These are phyloP conservation scores for Parazoanthus atlanticus DNA, from an alignment of 92 coral and sea anemone genomes.

Conservation along the genomic window DNA sequence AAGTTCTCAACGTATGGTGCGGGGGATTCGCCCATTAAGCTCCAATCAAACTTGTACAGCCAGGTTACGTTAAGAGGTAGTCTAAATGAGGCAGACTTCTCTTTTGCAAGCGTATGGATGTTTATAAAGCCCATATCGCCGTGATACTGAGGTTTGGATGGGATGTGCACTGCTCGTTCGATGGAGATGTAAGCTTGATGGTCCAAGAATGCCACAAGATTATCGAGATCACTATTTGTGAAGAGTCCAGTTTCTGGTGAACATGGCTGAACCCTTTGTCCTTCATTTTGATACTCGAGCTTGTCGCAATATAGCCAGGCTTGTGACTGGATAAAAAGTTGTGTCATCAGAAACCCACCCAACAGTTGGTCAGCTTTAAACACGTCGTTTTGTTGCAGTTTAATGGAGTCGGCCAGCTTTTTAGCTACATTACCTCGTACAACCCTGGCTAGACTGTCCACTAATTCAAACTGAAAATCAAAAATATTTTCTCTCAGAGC, in stretches of 20 bases:
- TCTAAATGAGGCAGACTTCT: constrained; percentile 47
- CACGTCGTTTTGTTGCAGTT: constrained; percentile 17
- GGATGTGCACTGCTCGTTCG: constrained; percentile 61
- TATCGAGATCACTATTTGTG: constrained; percentile 49
- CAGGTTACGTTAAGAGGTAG: constrained; percentile 52
- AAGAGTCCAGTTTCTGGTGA: constrained; percentile 55
- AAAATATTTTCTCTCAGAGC: constrained; percentile 64
- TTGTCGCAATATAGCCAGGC: constrained; percentile 63
- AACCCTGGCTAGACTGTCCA: constrained; percentile 54
- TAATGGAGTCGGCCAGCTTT: constrained; percentile 53
- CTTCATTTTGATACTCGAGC: constrained; percentile 52
- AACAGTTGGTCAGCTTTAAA: constrained; percentile 47
- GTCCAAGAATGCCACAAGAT: constrained; percentile 55
- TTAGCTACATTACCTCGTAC: constrained; percentile 62
- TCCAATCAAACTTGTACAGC: constrained; percentile 54
- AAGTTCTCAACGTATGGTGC: constrained; percentile 56
- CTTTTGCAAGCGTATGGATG: constrained; percentile 38
- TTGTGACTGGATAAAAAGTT: constrained; percentile 48
- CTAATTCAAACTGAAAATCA: constrained; percentile 70
- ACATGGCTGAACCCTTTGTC: constrained; percentile 49
- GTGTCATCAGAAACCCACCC: constrained; percentile 59
- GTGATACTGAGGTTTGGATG: constrained; percentile 53
- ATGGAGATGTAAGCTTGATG: constrained; percentile 41
- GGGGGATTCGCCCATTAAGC: constrained; percentile 40
- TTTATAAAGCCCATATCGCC: constrained; percentile 57